Percentiles rank a stretch among this genome's conserved stretches.
These are phyloP conservation scores for Calidris pygmaea DNA, from an alignment of 2,113 vertebrate genomes.

Conservation along the genomic window DNA sequence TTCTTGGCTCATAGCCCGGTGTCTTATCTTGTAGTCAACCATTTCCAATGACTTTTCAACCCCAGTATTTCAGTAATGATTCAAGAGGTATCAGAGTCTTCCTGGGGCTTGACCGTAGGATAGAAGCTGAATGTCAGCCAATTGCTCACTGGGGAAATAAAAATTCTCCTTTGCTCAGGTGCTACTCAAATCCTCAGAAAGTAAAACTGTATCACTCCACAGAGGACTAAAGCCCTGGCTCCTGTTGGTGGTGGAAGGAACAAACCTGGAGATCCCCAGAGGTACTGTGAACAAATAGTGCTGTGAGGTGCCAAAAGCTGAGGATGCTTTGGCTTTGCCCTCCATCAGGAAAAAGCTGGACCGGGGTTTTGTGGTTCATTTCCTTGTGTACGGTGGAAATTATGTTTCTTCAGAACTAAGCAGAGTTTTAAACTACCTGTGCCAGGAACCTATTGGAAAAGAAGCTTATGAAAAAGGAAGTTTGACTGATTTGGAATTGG, in stretches of 20 bases:
- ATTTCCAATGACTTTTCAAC: not conserved
- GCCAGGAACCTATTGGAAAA: not conserved
- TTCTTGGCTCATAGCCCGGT: not conserved
- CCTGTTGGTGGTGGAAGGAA: not conserved
- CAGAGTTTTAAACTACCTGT: not conserved
- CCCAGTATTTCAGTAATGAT: not conserved
- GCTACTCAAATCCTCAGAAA: not conserved
- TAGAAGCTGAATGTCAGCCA: not conserved
- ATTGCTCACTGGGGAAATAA: not conserved
- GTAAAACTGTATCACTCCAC: not conserved
- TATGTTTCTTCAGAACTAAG: too few species aligned
- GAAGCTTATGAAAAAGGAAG: not conserved
- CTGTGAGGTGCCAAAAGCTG: not conserved
- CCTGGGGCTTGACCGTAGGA: not conserved
- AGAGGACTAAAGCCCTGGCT: not conserved
- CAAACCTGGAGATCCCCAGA: not conserved
- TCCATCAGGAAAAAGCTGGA: not conserved
- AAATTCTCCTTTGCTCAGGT: not conserved
- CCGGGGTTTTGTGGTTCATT: not conserved
- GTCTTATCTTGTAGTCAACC: not conserved
- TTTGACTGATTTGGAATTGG: not conserved
- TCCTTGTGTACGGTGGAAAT: accelerated
- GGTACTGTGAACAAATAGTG: accelerated
- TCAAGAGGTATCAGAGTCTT: not conserved
- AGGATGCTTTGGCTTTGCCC: not conserved